Conservation (phyloP, 1,140 invertebrate genomes). For the Papilio polytes region DNA sequence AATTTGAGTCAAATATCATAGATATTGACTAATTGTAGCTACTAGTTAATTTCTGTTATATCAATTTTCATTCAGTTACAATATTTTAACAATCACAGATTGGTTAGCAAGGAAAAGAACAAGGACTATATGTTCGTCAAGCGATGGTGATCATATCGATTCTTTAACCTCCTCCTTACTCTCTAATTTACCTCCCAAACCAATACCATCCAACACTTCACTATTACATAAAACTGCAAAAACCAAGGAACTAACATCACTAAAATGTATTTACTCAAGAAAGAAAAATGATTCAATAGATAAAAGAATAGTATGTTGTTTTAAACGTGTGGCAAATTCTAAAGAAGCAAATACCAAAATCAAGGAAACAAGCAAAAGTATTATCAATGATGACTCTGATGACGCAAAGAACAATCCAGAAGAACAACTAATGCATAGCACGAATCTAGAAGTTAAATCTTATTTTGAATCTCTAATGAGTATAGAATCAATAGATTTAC, state of each 20-base stretch:
- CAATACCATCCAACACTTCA: background rate
- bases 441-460: slow-evolving; percentile 52
- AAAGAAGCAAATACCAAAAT: slow-evolving; percentile 13
- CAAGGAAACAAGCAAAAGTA: background rate
- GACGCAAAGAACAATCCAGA: slow-evolving; percentile 45
- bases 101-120: slow-evolving; percentile 23
- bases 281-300: slow-evolving; percentile 10
- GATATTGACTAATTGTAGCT: too few relatives aligned
- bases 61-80: background rate
- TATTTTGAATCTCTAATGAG: slow-evolving; percentile 46
- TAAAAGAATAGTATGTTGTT: slow-evolving; percentile 46
- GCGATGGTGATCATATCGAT: background rate
- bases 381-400: slow-evolving; percentile 40
- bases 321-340: slow-evolving; percentile 46
- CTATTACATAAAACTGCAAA: background rate
- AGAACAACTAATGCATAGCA: slow-evolving; percentile 58
- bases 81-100: slow-evolving; percentile 25
- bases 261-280: slow-evolving; percentile 2
- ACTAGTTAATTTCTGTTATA: background rate
- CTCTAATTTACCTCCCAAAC: background rate
- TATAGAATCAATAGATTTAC: slow-evolving; percentile 49
- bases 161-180: slow-evolving; percentile 5
- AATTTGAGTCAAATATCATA: too few relatives aligned
- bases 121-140: background rate
- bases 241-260: background rate